These are phyloP conservation scores for Gorsachius goisagi DNA, from an alignment of 2,113 vertebrate species.

Conservation along the genomic window DNA sequence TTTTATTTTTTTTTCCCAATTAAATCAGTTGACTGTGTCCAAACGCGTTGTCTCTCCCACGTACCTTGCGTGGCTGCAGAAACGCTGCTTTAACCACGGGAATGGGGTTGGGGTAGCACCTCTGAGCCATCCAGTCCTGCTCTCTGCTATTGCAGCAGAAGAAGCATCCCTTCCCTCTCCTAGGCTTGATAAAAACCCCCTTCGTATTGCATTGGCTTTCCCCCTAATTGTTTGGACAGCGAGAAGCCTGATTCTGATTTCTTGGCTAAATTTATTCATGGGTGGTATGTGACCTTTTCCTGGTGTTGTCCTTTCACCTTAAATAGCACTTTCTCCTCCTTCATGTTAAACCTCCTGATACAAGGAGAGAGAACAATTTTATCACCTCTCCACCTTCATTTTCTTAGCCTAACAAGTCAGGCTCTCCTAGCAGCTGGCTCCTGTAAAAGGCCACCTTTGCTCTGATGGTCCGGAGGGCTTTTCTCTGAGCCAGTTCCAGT, in stretches of 20 bases:
- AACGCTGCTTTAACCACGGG: background rate
- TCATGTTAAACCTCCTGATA: slow-evolving; percentile 4
- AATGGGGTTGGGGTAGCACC: background rate
- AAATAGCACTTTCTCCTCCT: slow-evolving; percentile 1
- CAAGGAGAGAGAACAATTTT: background rate
- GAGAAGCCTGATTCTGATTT: background rate
- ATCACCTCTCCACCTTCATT: slow-evolving; percentile 17
- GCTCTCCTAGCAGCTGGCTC: background rate
- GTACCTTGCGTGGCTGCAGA: background rate
- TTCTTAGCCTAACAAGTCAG: background rate
- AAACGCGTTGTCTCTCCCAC: background rate
- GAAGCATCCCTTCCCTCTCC: background rate
- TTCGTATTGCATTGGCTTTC: background rate
- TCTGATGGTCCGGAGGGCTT: background rate
- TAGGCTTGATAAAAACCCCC: background rate
- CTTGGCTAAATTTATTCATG: slow-evolving; percentile 14
- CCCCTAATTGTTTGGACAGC: background rate
- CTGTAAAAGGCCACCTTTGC: background rate
- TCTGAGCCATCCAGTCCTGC: background rate
- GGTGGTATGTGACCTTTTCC: slow-evolving; percentile 16
- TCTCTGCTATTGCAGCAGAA: background rate
- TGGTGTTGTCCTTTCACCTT: slow-evolving; percentile 22
- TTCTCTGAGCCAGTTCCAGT: background rate
- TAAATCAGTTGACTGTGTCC: background rate
- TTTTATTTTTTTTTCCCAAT: background rate